These are phyloP conservation scores for Anoplopoma fimbria DNA, from an alignment of 2,113 vertebrate genomes.

Conservation along the genomic window DNA sequence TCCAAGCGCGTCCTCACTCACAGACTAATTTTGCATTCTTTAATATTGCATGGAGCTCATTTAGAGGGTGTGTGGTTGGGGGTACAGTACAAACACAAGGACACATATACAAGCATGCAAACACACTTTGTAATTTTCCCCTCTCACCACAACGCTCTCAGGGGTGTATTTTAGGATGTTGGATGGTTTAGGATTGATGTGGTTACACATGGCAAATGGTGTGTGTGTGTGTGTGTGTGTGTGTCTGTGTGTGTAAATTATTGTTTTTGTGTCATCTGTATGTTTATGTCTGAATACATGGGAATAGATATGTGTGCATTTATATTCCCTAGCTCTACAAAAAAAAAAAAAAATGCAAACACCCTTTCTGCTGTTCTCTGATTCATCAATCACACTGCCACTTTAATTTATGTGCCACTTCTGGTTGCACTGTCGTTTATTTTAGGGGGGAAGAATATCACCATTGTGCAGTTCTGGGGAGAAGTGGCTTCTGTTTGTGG, in stretches of 20 bases:
- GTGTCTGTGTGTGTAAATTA: slow-evolving; percentile 5
- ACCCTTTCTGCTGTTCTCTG: slow-evolving; percentile 85
- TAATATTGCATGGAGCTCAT: slow-evolving; percentile 97
- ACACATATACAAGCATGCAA: slow-evolving; percentile 51
- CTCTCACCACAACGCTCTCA: slow-evolving; percentile 75
- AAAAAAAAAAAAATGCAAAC: slow-evolving; percentile 83
- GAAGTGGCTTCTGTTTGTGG: slow-evolving; percentile 49
- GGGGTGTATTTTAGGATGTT: slow-evolving; percentile 90
- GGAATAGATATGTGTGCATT: slow-evolving; percentile 32
- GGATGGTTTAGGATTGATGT: slow-evolving; percentile 88
- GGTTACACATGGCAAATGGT: slow-evolving; percentile 81
- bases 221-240: slow-evolving; percentile 2
- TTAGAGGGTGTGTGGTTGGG: slow-evolving; percentile 85
- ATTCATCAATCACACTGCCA: slow-evolving; percentile 95
- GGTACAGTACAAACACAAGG: slow-evolving; percentile 78
- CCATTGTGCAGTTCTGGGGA: slow-evolving; percentile 89
- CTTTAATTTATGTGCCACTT: slow-evolving; percentile 96
- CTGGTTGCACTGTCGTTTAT: slow-evolving; percentile 95
- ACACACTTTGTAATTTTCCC: slow-evolving; percentile 66
- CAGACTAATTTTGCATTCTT: slow-evolving; percentile 82
- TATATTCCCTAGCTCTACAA: slow-evolving; percentile 87
- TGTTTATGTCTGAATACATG: slow-evolving; percentile 3
- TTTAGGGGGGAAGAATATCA: slow-evolving; percentile 85
- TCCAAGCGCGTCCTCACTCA: slow-evolving; percentile 55
- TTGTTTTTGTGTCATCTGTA: slow-evolving; percentile 26